These are phyloP conservation scores for Eupithecia abbreviata DNA, from an alignment of 2,888 invertebrate species.

Conservation along the genomic window DNA sequence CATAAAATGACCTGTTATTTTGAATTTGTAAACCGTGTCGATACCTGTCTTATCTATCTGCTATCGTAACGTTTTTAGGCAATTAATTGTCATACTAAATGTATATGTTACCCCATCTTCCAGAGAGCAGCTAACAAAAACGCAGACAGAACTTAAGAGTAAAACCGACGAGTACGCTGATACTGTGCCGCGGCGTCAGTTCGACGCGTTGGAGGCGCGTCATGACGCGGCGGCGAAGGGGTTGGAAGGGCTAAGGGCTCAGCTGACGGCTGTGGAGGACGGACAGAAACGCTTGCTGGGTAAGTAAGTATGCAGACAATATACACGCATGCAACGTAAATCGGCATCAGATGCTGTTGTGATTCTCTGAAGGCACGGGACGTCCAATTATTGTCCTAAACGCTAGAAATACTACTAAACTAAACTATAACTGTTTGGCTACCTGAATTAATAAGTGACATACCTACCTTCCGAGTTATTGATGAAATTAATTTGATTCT, in stretches of 20 bases:
- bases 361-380: too few relatives aligned
- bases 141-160: slow-evolving; percentile 67
- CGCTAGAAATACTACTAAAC: neutral
- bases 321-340: too few relatives aligned
- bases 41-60: too few relatives aligned
- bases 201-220: slow-evolving; percentile 65
- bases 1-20: too few relatives aligned
- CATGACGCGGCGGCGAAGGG: slow-evolving; percentile 54
- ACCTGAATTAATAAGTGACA: too few relatives aligned
- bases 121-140: slow-evolving; percentile 72
- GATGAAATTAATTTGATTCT: too few relatives aligned
- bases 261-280: slow-evolving; percentile 58
- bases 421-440: too few relatives aligned
- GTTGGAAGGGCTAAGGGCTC: slow-evolving; percentile 50
- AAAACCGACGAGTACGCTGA: slow-evolving; percentile 75
- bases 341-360: too few relatives aligned
- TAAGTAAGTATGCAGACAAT: slow-evolving; percentile 38
- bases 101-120: slow-evolving; percentile 13
- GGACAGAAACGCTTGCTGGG: slow-evolving; percentile 59
- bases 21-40: too few relatives aligned
- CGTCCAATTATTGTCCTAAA: neutral
- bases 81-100: neutral
- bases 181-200: slow-evolving; percentile 73
- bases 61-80: too few relatives aligned
- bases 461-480: too few relatives aligned